A percentile compares a stretch with the other conserved stretches of the same genome.
Evolutionary conservation across 2,797 vertebrate genomes (phyloP).

Genomic region (Lacerta bilineata): DNA sequence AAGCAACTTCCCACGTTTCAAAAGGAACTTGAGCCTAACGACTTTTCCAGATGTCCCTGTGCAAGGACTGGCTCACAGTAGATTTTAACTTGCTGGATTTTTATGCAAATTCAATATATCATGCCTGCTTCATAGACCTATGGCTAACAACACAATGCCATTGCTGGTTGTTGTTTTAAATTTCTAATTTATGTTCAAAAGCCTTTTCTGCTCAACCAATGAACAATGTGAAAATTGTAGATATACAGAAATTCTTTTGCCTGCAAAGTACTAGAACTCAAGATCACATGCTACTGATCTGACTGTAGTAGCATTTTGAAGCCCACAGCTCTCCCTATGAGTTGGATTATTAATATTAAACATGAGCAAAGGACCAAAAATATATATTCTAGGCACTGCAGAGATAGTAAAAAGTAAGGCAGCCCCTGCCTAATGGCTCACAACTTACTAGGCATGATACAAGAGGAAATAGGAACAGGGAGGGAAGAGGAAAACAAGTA

Average conservation of each 20-base stretch:
- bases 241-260: not conserved
- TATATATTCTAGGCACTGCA: too few relatives aligned
- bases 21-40: not conserved
- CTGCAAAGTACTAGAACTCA: not conserved
- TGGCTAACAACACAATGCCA: too few relatives aligned
- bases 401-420: too few relatives aligned
- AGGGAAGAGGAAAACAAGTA: too few relatives aligned
- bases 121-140: not conserved
- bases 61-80: not conserved
- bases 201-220: not conserved
- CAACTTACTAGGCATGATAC: too few relatives aligned
- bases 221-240: not conserved
- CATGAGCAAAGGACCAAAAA: too few relatives aligned
- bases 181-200: not conserved
- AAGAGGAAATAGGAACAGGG: too few relatives aligned
- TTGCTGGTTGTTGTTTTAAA: not conserved
- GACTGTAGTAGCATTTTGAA: not conserved
- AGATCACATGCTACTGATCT: not conserved
- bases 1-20: not conserved
- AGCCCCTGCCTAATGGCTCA: too few relatives aligned
- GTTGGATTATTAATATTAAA: not conserved
- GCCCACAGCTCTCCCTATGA: not conserved
- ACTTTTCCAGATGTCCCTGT: not conserved
- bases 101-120: not conserved
- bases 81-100: not conserved